phyloP scores from a whole-genome alignment of 2,888 invertebrate species.

The Ernsta delagoae region DNA sequence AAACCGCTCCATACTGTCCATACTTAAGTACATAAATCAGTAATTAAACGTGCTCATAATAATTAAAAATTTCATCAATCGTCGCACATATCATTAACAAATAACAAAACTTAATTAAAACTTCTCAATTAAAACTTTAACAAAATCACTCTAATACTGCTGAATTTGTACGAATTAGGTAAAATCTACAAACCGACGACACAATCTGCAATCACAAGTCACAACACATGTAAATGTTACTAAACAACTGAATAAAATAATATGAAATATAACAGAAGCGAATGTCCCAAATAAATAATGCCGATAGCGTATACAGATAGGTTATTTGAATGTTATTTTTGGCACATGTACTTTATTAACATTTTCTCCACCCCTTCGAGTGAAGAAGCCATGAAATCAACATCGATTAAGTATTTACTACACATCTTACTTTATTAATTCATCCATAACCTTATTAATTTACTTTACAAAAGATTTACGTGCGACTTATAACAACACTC shows the following conservation, averaged over 20 bases:
- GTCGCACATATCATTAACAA: constrained; percentile 72
- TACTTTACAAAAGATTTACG: constrained; percentile 44
- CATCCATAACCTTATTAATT: constrained; percentile 35
- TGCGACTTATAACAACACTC: constrained; percentile 36
- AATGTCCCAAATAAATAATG: constrained; percentile 38
- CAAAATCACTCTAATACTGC: constrained; percentile 85
- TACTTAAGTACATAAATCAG: constrained; percentile 25
- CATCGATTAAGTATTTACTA: constrained; percentile 31
- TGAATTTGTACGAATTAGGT: constrained; percentile 83
- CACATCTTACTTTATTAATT: no score
- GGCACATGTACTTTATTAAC: constrained; percentile 69
- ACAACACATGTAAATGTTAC: constrained; percentile 56
- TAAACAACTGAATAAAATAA: constrained; percentile 32
- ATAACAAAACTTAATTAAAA: constrained; percentile 83
- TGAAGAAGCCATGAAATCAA: constrained; percentile 34
- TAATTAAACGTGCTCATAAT: constrained; percentile 33
- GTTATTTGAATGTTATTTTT: constrained; percentile 51
- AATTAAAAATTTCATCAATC: constrained; percentile 49
- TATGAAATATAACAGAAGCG: constrained; percentile 6
- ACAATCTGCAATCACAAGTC: constrained; percentile 67
- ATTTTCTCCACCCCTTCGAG: constrained; percentile 23
- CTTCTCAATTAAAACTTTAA: constrained; percentile 81
- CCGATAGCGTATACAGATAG: constrained; percentile 37
- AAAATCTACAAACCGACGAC: constrained; percentile 64
- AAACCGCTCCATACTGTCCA: constrained; percentile 23